Percentiles rank a stretch among this genome's conserved stretches.
Conservation (phyloP, 2,888 invertebrate species). For the Melanostoma scalare region DNA sequence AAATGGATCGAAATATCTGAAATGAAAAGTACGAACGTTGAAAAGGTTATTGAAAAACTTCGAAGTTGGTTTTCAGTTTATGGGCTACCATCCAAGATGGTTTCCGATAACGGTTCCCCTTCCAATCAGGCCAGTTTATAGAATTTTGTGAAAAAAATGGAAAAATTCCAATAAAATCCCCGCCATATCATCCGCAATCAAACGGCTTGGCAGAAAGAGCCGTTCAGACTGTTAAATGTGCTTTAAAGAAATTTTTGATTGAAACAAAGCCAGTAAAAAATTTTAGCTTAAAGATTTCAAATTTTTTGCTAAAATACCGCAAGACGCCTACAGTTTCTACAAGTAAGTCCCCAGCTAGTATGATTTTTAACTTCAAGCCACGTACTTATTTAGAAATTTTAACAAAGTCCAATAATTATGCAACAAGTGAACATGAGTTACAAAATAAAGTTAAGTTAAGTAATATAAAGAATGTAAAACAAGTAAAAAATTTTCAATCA, state of each 20-base stretch:
- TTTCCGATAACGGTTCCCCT: slow-evolving; percentile 55
- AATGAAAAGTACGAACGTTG: slow-evolving; percentile 26
- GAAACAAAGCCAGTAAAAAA: neutral
- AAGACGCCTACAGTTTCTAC: slow-evolving; percentile 37
- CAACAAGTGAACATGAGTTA: neutral
- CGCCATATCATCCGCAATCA: slow-evolving; percentile 52
- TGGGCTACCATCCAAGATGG: slow-evolving; percentile 40
- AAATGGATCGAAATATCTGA: slow-evolving; percentile 54
- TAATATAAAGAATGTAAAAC: neutral
- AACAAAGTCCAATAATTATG: neutral
- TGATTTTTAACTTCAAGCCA: slow-evolving; percentile 16
- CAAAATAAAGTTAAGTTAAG: neutral
- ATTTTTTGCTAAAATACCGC: slow-evolving; percentile 21
- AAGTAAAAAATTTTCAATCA: neutral
- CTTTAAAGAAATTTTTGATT: slow-evolving; percentile 8
- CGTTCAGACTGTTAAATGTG: slow-evolving; percentile 26
- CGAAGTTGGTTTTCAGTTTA: slow-evolving; percentile 40
- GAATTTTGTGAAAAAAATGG: slow-evolving; percentile 44
- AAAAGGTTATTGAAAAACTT: slow-evolving; percentile 35
- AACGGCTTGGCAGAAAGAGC: slow-evolving; percentile 29
- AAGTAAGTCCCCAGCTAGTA: slow-evolving; percentile 36
- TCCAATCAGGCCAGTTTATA: slow-evolving; percentile 40
- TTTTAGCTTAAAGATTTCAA: neutral
- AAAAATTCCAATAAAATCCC: slow-evolving; percentile 31
- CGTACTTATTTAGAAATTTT: neutral